Conservation (phyloP, 2,888 invertebrate genomes). For the Brachyptera risi region DNA sequence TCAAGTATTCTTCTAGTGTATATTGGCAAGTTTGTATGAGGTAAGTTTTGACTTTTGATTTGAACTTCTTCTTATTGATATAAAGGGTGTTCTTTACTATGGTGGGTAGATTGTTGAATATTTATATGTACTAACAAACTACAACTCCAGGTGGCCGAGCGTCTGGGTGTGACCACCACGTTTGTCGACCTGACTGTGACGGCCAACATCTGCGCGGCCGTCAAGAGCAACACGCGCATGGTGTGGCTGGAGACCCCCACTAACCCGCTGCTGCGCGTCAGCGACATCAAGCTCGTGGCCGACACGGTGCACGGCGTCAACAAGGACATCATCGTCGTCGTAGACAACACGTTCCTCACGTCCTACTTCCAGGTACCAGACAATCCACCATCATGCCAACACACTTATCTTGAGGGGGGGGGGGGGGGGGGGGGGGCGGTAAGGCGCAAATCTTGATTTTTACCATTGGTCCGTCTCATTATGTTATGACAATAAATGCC, state of each 20-base stretch:
- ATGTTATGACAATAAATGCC: too few relatives aligned
- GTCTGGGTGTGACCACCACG: constrained; percentile 67
- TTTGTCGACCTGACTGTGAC: constrained; percentile 74
- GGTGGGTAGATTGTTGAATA: too few relatives aligned
- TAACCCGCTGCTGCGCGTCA: constrained; percentile 89
- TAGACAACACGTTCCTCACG: constrained; percentile 93
- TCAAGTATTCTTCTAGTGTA: too few relatives aligned
- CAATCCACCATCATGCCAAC: too few relatives aligned
- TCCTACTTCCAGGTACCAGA: constrained; percentile 79
- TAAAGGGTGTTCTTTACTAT: too few relatives aligned
- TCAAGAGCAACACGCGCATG: constrained; percentile 42
- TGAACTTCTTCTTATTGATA: too few relatives aligned
- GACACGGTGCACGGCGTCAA: constrained; percentile 55
- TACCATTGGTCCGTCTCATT: too few relatives aligned
- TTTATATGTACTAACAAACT: too few relatives aligned
- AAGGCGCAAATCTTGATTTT: too few relatives aligned
- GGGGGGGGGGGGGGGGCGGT: too few relatives aligned
- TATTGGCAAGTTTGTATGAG: too few relatives aligned
- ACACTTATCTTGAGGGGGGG: too few relatives aligned
- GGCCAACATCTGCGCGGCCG: constrained; percentile 58
- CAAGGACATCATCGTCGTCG: constrained; percentile 63
- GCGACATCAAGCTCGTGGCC: constrained; percentile 72
- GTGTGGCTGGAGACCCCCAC: constrained; percentile 96
- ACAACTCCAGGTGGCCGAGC: constrained; percentile 52
- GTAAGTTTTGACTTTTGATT: not conserved